Conservation (phyloP, 35 echinoderm and acorn worm genomes). For the Chiridota heheva region DNA sequence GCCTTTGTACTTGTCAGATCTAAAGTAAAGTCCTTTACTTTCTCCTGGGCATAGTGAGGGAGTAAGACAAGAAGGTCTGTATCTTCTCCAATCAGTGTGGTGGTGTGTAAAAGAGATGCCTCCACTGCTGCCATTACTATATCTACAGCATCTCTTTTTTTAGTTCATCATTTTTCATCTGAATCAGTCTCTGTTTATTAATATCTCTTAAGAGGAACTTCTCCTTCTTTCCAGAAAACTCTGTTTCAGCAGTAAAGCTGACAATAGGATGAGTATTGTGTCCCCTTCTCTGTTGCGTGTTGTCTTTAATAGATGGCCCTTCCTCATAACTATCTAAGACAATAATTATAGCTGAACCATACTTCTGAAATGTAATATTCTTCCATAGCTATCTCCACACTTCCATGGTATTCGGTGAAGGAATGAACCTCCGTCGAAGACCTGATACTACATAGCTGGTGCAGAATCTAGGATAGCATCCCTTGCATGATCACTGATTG, state of each 20-base stretch:
- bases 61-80: constrained; percentile 59
- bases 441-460: too few relatives aligned
- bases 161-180: constrained; percentile 35
- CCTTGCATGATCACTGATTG: too few relatives aligned
- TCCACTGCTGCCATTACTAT: constrained; percentile 45
- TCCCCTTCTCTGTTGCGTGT: constrained; percentile 40
- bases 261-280: constrained; percentile 47
- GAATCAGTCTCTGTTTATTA: constrained; percentile 49
- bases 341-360: too few relatives aligned
- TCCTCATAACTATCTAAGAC: too few relatives aligned
- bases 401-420: too few relatives aligned
- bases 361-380: too few relatives aligned
- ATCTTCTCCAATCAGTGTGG: constrained; percentile 54
- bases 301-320: constrained; percentile 62
- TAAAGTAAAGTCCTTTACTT: constrained; percentile 22
- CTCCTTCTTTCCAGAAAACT: constrained; percentile 45
- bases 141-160: constrained; percentile 31
- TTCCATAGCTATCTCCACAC: too few relatives aligned
- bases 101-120: too few relatives aligned
- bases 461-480: too few relatives aligned
- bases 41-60: constrained; percentile 28
- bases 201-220: constrained; percentile 44
- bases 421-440: too few relatives aligned
- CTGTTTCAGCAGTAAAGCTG: constrained; percentile 13
- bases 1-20: constrained; percentile 21